phyloP scores from a whole-genome alignment of 2,888 invertebrate species.

The Eristalinus aeneus region DNA sequence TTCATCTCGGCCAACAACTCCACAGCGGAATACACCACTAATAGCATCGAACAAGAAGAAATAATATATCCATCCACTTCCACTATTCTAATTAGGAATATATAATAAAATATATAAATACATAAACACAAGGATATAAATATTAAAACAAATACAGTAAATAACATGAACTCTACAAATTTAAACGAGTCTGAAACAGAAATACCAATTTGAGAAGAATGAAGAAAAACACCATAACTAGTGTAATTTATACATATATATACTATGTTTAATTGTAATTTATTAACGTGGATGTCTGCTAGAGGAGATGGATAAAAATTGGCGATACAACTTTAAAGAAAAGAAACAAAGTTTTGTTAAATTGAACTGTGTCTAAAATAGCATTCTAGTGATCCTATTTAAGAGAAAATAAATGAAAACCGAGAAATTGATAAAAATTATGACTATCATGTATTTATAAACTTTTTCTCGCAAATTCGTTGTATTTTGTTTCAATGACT shows the following conservation, averaged over 20 bases:
- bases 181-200: conserved; percentile 9
- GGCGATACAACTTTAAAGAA: background rate
- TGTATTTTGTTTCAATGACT: conserved; percentile 28
- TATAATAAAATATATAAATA: conserved; percentile 29
- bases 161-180: conserved; percentile 2
- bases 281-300: conserved; percentile 1
- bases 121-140: conserved; percentile 55
- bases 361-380: conserved; percentile 32
- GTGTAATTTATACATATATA: conserved; percentile 31
- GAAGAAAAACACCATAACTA: conserved; percentile 31
- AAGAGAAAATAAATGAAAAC: conserved; percentile 6
- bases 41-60: conserved; percentile 80
- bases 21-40: conserved; percentile 87
- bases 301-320: background rate
- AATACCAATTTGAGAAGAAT: conserved; percentile 25
- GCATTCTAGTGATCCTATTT: conserved; percentile 4
- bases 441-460: conserved; percentile 32
- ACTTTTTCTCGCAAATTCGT: background rate
- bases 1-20: conserved; percentile 92
- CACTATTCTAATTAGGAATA: conserved; percentile 78
- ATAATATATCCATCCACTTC: conserved; percentile 81
- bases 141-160: conserved; percentile 16
- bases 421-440: conserved; percentile 2
- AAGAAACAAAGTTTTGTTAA: conserved; percentile 17
- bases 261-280: conserved; percentile 13